Evolutionary conservation across 2,113 vertebrate species (phyloP).

Genomic region (Psittacula cyanocephala): DNA sequence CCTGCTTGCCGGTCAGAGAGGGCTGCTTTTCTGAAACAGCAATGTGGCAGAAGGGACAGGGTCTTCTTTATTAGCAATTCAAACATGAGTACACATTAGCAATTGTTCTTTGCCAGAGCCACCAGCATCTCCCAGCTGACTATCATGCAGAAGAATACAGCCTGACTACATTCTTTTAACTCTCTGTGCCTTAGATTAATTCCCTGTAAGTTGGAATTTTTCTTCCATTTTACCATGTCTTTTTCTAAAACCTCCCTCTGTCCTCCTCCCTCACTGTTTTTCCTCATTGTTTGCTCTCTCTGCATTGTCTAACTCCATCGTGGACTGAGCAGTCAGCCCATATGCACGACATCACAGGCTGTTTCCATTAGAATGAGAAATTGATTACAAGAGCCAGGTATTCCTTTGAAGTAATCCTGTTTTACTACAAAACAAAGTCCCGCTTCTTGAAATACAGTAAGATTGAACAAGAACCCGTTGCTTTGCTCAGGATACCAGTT

Average conservation of each 20-base stretch:
- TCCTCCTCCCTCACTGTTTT: not conserved
- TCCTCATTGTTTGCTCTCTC: not conserved
- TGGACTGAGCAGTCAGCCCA: not conserved
- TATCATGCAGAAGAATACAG: not conserved
- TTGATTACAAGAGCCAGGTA: slow-evolving; percentile 48
- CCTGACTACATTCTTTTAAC: not conserved
- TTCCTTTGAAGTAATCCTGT: slow-evolving; percentile 55
- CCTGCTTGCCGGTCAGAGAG: slow-evolving; percentile 24
- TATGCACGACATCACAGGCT: not conserved
- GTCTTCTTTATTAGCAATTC: not conserved
- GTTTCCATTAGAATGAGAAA: slow-evolving; percentile 55
- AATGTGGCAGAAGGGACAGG: not conserved
- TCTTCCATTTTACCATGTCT: not conserved
- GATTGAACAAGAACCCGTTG: not conserved
- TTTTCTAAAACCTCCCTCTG: not conserved
- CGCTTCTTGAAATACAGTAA: slow-evolving; percentile 6
- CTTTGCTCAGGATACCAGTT: not conserved
- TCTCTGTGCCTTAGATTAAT: not conserved
- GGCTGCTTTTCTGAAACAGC: slow-evolving; percentile 53
- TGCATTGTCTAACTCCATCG: not conserved
- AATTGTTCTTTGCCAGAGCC: not conserved
- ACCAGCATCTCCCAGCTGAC: not conserved
- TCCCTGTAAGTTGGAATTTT: not conserved
- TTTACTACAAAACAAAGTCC: slow-evolving; percentile 6
- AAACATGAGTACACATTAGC: not conserved